Percentiles rank a stretch among this genome's conserved stretches.
Evolutionary conservation across 2,113 vertebrate genomes (phyloP).

Genomic region (Chaenogobius annularis): DNA sequence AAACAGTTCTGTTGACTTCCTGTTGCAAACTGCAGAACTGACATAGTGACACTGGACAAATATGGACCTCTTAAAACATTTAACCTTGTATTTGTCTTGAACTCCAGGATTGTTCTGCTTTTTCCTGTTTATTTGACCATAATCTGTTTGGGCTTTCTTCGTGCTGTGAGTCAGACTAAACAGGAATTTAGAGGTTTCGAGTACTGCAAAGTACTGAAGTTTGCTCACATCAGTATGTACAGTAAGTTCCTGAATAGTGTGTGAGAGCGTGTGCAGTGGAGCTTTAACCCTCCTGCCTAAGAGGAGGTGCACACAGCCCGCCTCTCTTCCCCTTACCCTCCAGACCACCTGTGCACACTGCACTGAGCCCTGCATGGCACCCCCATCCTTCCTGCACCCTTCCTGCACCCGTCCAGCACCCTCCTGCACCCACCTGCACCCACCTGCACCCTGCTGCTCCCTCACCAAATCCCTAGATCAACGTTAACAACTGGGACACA

Average conservation of each 20-base stretch:
- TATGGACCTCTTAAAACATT: no score
- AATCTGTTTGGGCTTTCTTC: no score
- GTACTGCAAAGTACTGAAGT: no score
- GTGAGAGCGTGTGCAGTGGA: slow-evolving; percentile 28
- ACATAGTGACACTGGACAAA: no score
- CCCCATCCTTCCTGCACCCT: slow-evolving; percentile 59
- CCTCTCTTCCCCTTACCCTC: slow-evolving; percentile 70
- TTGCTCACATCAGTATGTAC: neutral
- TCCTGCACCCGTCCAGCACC: slow-evolving; percentile 46
- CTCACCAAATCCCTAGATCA: slow-evolving; percentile 32
- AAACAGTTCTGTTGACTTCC: no score
- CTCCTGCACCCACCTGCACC: slow-evolving; percentile 48
- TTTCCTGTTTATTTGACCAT: no score
- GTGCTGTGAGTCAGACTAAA: no score
- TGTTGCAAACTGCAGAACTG: no score
- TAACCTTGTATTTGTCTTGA: no score
- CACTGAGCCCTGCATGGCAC: slow-evolving; percentile 57
- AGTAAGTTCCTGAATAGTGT: neutral
- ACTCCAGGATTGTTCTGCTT: no score
- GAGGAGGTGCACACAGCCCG: slow-evolving; percentile 58
- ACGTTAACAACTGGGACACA: neutral
- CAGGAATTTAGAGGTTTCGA: no score
- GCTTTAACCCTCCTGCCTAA: slow-evolving; percentile 60
- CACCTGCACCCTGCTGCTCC: slow-evolving; percentile 51
- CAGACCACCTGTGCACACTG: slow-evolving; percentile 75